Evolutionary conservation across 2,888 invertebrate genomes (phyloP), one percentile per base, ranked within the genome.

Genomic region (Lasioglossum morio): DNA sequence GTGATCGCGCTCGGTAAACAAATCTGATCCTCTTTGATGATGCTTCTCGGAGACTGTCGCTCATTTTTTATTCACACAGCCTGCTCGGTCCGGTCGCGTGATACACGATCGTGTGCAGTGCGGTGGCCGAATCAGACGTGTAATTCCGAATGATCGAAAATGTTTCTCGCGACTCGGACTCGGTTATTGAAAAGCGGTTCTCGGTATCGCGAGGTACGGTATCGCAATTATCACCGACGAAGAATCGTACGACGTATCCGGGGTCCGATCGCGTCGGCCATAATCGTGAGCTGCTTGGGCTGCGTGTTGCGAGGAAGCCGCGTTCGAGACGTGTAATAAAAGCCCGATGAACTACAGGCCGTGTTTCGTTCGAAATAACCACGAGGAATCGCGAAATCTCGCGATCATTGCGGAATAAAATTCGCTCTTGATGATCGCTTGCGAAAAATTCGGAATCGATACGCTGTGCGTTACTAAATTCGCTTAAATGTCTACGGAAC

Each of bases 171-270:
- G 80, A 63, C 81, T 84, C 80, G 70, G 40, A 48, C n/a, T n/a
- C 72, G 34, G 1, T 43, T 79, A 82, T 85, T 85, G 86, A 77
- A 88, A 88, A 87, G 84, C 76, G 72, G 81, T 88, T 88, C 85
- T 66, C 53, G 75, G 82, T 88, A 77, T 63, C 69, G 66, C 77
- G 66, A 23, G 23, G 19, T 66, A 66, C 66, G 34, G 34, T 66
- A 77, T 72, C 72, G 72, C 72, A 84, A 89, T 88, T 87, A 89
- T 86, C 77, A 69, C 48, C 48, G 69, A n/a, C 43, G 69, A 84
- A 72, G 80, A 84, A 77, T 80, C n/a, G 70, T 12, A 84, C 77
- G 77, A 73, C 43, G 73, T 57, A 70, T 27, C 48, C 30, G 60
- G 57, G 40, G 12, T 30, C 34, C 70, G 79, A 69, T 63, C 73